Evolutionary conservation across 2,888 invertebrate species (phyloP).

Genomic region (Drosophila lacicola): DNA sequence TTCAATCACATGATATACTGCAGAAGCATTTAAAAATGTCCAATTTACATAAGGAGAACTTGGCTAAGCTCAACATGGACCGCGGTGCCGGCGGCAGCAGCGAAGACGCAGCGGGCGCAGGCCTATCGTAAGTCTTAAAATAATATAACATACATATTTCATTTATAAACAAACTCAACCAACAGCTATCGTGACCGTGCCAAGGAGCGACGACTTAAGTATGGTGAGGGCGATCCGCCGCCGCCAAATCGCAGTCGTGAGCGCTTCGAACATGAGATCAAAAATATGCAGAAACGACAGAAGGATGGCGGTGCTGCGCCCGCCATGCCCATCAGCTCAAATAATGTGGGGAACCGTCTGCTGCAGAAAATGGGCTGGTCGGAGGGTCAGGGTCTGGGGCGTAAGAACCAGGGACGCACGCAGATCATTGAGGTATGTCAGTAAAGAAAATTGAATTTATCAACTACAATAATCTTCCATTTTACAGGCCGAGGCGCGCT

Average conservation of each 20-base stretch:
- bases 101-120: conserved; percentile 39
- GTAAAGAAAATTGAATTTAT: not conserved
- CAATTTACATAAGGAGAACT: conserved; percentile 96
- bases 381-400: conserved; percentile 97
- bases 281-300: conserved; percentile 84
- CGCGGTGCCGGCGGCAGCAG: conserved; percentile 18
- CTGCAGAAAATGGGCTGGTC: conserved; percentile 99
- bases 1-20: conserved; percentile 94
- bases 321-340: conserved; percentile 88
- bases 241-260: conserved; percentile 90
- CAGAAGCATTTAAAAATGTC: conserved; percentile 96
- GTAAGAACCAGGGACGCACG: conserved; percentile 95
- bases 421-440: conserved; percentile 93
- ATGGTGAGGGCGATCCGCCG: conserved; percentile 93
- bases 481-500: conserved; percentile 85
- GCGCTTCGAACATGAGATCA: conserved; percentile 88
- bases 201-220: conserved; percentile 96
- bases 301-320: conserved; percentile 80
- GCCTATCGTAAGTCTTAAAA: conserved; percentile 57
- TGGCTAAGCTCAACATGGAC: conserved; percentile 82
- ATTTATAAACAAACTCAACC: not conserved
- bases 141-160: not conserved
- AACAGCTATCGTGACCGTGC: conserved; percentile 95
- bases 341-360: conserved; percentile 97
- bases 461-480: not conserved